Evolutionary conservation across 2,888 invertebrate species (phyloP).

Genomic region (Clitarchus hookeri): DNA sequence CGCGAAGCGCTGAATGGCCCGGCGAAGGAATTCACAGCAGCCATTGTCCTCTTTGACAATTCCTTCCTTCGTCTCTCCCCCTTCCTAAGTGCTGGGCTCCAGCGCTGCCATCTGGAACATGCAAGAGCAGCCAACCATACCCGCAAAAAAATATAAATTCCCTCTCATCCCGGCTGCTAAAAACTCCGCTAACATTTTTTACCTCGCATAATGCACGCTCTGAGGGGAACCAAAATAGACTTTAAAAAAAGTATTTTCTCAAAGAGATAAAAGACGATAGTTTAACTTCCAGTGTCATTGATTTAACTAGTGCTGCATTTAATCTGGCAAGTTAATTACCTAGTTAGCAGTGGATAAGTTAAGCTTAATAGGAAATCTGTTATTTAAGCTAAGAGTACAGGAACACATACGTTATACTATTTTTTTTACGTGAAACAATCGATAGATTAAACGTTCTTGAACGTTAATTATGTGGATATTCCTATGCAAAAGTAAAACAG

Average conservation of each 20-base stretch:
- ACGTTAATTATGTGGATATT: no score
- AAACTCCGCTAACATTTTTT: neutral
- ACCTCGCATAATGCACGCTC: neutral
- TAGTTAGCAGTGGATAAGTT: no score
- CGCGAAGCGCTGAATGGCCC: neutral
- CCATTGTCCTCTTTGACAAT: neutral
- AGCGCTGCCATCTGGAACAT: conserved; percentile 7
- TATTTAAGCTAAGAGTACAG: no score
- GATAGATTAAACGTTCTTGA: no score
- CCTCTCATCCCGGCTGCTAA: neutral
- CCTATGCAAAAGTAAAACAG: no score
- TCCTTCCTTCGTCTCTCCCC: neutral
- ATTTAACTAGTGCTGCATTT: neutral
- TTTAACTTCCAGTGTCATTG: neutral
- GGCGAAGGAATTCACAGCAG: neutral
- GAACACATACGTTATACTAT: no score
- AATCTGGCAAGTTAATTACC: neutral
- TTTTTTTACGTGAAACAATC: no score
- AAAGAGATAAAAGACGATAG: neutral
- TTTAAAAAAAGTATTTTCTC: neutral
- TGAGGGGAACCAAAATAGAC: neutral
- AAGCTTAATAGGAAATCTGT: no score
- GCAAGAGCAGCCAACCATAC: conserved; percentile 7
- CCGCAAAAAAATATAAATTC: neutral
- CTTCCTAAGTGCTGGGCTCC: neutral